Base-by-base conservation (phyloP, 2,113 vertebrate species). In the Bos javanicus region DNA sequence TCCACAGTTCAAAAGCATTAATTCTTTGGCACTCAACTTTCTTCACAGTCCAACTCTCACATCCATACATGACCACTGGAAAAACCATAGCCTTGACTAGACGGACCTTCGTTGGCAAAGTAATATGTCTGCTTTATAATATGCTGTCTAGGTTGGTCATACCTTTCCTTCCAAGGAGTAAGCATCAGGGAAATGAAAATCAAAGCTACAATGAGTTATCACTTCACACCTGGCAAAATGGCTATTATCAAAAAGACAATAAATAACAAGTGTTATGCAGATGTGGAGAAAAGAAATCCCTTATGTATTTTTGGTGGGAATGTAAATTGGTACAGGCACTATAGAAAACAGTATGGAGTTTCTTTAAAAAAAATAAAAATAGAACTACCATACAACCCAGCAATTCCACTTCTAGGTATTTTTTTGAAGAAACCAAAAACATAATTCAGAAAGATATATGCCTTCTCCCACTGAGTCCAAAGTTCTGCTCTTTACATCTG, bases 1-100 rank as follows among this genome's bases (percentile, higher is more conserved):
- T 62, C 6, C 13, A 30, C 59, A 30, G 6, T 62, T 62, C 59
- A 62, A 62, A 62, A 30, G 28, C 59, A 62, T 62, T 12, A 62
- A 7, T 62, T 62, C 59, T 62, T 62, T 0, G 0, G 28, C 1
- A 6, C 59, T 62, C 13, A 62, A 13, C 28, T 7, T 30, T 30
- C 28, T 30, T 62, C 13, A 62, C 13, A 62, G 59, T 30, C 28
- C 59, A 62, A 62, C 59, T 62, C 28, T 62, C 59, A 62, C 59
- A 62, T 62, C 13, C 59, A 62, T 30, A 62, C 13, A 62, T 15
- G 59, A 30, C 59, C 28, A 30, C 28, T 30, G 59, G 28, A 62
- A 30, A 14, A 62, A 62, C 59, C 28, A 30, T 30, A 62, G 13
- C 59, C 28, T 62, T 62, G 59, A 62, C 59, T 62, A 62, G 28